Conservation (phyloP, 2,113 vertebrate species). For the Gasterosteus nipponicus region DNA sequence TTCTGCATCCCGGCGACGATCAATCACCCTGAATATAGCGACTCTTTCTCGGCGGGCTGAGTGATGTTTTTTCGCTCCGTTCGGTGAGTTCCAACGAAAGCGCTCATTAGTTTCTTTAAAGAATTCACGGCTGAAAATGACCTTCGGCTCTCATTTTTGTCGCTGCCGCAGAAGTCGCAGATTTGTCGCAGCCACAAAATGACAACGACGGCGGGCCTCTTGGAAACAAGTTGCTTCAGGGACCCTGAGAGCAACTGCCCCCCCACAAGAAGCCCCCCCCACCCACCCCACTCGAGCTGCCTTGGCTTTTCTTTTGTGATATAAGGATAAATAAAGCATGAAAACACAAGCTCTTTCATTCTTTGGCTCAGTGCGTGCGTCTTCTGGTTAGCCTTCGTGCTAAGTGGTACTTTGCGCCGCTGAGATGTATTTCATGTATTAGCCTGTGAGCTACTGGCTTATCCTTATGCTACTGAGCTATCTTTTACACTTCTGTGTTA, state of each 20-base stretch:
- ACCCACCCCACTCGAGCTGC: neutral
- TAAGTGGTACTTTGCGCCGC: too few species aligned
- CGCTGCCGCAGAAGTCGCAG: constrained; percentile 4
- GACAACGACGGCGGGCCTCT: neutral
- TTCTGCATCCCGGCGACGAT: constrained; percentile 52
- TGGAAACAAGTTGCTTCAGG: neutral
- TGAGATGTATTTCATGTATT: too few species aligned
- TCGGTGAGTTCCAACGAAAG: constrained; percentile 52
- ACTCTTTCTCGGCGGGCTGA: constrained; percentile 41
- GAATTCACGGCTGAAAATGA: constrained; percentile 54
- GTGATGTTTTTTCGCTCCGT: constrained; percentile 60
- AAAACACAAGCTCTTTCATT: neutral
- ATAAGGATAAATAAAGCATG: neutral
- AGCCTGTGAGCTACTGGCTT: too few species aligned
- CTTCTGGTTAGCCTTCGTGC: neutral
- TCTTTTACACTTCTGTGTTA: too few species aligned
- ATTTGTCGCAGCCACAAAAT: constrained; percentile 42
- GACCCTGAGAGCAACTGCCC: neutral
- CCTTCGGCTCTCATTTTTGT: constrained; percentile 56
- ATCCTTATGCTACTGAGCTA: too few species aligned
- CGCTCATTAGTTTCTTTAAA: constrained; percentile 65
- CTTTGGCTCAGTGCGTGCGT: neutral
- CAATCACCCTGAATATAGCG: constrained; percentile 51
- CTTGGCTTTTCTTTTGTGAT: neutral
- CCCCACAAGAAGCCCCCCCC: too few species aligned